Evolutionary conservation across 2,113 vertebrate genomes (phyloP).

Genomic region (Agelaius tricolor): DNA sequence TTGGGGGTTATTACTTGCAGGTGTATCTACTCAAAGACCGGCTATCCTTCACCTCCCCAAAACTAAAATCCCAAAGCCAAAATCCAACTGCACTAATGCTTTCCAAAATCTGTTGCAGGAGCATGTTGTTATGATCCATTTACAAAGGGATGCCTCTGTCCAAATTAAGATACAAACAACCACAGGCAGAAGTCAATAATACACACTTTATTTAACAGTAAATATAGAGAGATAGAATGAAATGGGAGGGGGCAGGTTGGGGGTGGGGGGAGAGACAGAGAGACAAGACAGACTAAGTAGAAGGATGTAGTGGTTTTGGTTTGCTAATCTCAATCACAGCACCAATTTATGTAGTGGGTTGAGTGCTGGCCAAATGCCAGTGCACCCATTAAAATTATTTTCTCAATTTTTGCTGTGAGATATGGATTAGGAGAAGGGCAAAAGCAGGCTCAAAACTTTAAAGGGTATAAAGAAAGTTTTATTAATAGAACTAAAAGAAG

Average conservation of each 20-base stretch:
- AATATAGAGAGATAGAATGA: not conserved
- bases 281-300: too few relatives aligned
- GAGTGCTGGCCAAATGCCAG: accelerated
- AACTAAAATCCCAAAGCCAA: not conserved
- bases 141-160: not conserved
- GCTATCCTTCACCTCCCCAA: not conserved
- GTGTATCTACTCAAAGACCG: not conserved
- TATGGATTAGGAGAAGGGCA: not conserved
- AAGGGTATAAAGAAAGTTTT: not conserved
- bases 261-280: too few relatives aligned
- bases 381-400: not conserved
- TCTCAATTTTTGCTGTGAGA: not conserved
- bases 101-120: not conserved
- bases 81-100: not conserved
- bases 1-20: not conserved
- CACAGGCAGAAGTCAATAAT: accelerated
- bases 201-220: not conserved
- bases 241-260: accelerated
- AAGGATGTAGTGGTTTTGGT: not conserved
- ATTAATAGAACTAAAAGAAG: not conserved
- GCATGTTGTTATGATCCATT: too few relatives aligned
- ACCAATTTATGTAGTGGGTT: not conserved
- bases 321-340: not conserved
- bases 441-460: not conserved
- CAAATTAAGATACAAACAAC: accelerated